Conservation (phyloP, 92 coral and sea anemone species). For the Porites divaricata region DNA sequence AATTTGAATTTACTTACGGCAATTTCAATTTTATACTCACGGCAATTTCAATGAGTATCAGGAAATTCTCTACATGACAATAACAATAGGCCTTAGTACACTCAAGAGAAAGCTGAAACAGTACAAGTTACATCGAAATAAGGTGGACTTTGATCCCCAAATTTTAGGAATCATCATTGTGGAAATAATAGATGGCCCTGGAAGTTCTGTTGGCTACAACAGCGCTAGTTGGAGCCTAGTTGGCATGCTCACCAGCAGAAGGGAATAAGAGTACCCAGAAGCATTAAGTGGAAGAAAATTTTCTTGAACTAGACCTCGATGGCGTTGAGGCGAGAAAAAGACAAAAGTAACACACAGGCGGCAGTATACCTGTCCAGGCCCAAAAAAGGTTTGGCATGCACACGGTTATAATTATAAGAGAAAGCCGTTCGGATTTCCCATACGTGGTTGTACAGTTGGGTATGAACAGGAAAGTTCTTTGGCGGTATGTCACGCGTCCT, state of each 20-base stretch:
- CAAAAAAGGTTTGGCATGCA: conserved; percentile 35
- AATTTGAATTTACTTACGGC: too few relatives aligned
- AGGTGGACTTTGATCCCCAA: conserved; percentile 27
- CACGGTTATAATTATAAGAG: conserved; percentile 8
- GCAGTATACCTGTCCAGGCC: conserved; percentile 7
- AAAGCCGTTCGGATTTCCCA: conserved; percentile 10
- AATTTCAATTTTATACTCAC: too few relatives aligned
- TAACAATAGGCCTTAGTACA: conserved; percentile 37
- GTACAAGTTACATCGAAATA: conserved; percentile 34
- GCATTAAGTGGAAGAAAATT: conserved; percentile 29
- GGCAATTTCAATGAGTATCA: not conserved
- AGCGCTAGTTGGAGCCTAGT: conserved; percentile 8
- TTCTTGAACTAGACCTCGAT: conserved; percentile 36
- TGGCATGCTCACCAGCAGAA: conserved; percentile 36
- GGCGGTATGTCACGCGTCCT: conserved; percentile 31
- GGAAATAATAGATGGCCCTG: conserved; percentile 46
- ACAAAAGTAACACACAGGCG: not conserved
- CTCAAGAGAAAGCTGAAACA: conserved; percentile 49
- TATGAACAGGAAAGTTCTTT: conserved; percentile 30
- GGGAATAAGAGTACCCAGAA: conserved; percentile 34
- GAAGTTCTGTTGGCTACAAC: conserved; percentile 46
- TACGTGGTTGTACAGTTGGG: conserved; percentile 25
- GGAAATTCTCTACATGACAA: not conserved
- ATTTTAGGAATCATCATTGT: conserved; percentile 12
- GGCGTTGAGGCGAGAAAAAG: conserved; percentile 39